Evolutionary conservation across 2,113 vertebrate species (phyloP), one percentile per base, ranked within the genome.

Genomic region (Limanda limanda): DNA sequence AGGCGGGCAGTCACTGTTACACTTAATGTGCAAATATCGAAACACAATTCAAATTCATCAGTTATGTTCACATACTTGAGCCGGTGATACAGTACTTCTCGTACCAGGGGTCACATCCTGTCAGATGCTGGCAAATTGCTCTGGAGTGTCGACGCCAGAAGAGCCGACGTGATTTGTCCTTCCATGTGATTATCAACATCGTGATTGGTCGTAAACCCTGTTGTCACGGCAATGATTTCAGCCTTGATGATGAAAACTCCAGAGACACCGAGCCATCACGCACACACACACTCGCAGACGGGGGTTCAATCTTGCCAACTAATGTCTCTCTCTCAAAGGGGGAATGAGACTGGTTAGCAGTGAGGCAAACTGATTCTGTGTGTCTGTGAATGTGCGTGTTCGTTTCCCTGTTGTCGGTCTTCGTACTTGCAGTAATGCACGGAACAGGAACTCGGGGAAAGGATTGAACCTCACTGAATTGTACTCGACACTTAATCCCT

Each of bases 161-260:
- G 72, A 66, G 63, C 67, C 66, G 1, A 25, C 25, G 67, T 75
- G 80, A 81, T 83, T 81, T 69, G 76, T 79, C 83, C 79, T 79
- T 62, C 77, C 20, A 56, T 84, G 82, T 82, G 86, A 84, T 90
- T 82, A 89, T 91, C 81, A 88, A 64, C 81, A 62, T 61, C 37
- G 5, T 66, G 81, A 90, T 89, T 86, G 88, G 84, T 77, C 67
- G 83, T 87, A 85, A 84, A 86, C 78, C 84, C 60, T 23, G 81
- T 88, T 91, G 91, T 89, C 86, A 83, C 77, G 72, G 79, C 87
- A 77, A 81, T 89, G 86, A 88, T 87, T 85, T 84, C 86, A 79
- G 78, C 71, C 82, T 42, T 56, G 76, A 85, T 86, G 76, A 88
- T 85, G 78, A 83, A 87, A 83, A 78, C 86, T 83, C 79, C 66